These are phyloP conservation scores for Fulmarus glacialis DNA, from an alignment of 2,113 vertebrate genomes.

Conservation along the genomic window DNA sequence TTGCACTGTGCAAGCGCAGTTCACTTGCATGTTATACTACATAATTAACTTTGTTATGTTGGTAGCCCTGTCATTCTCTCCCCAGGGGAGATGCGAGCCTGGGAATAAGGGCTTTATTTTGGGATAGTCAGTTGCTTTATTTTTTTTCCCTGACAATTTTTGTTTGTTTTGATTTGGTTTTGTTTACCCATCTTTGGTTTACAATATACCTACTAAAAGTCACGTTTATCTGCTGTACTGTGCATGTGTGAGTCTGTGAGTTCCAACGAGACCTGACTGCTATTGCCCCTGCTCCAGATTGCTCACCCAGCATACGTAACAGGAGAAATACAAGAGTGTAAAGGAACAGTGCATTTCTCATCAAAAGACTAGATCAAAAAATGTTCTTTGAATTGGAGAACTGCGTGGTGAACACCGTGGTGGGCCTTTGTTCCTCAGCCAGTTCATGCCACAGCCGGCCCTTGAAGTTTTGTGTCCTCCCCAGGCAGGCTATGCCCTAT, in stretches of 20 bases:
- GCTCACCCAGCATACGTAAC: neutral
- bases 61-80: neutral
- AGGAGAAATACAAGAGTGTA: neutral
- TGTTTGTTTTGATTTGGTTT: neutral
- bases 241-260: neutral
- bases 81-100: neutral
- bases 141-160: neutral
- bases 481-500: neutral
- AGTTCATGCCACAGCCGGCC: neutral
- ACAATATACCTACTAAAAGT: neutral
- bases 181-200: neutral
- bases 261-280: neutral
- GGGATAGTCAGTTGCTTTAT: no score
- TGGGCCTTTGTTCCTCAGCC: neutral
- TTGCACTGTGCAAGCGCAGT: neutral
- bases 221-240: neutral
- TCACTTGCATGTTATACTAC: neutral
- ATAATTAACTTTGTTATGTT: neutral
- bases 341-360: neutral
- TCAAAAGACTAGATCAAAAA: neutral
- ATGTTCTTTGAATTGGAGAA: neutral
- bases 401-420: fast-evolving
- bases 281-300: fast-evolving
- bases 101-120: neutral
- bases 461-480: neutral